Evolutionary conservation across 2,797 vertebrate genomes (phyloP).

Genomic region (Girardinus metallicus): DNA sequence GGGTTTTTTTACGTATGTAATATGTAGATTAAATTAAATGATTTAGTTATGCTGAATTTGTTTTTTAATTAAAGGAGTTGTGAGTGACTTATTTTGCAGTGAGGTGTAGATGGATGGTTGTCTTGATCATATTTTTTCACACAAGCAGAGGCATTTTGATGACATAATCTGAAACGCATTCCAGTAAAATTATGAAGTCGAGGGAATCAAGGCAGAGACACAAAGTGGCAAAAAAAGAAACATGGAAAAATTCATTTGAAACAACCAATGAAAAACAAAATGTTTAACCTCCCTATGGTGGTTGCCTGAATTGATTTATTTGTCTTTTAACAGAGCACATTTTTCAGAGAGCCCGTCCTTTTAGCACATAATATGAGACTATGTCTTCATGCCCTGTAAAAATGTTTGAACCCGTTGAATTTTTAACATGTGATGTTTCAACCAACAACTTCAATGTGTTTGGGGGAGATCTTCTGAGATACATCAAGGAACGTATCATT

Average conservation of each 20-base stretch:
- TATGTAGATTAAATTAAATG: background rate
- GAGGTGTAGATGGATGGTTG: background rate
- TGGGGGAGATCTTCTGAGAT: background rate
- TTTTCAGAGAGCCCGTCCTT: background rate
- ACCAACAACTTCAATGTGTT: background rate
- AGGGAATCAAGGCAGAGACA: background rate
- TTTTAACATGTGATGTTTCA: background rate
- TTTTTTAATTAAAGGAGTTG: background rate
- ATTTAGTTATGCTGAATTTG: background rate
- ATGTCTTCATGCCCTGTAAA: background rate
- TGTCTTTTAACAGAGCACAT: background rate
- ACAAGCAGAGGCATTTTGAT: background rate
- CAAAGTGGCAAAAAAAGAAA: too few relatives aligned
- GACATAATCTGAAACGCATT: background rate
- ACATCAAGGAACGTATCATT: background rate
- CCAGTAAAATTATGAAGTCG: background rate
- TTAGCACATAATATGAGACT: background rate
- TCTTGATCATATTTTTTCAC: background rate
- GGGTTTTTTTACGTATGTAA: background rate
- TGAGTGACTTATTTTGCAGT: background rate
- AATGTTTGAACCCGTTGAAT: background rate
- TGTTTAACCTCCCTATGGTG: too few relatives aligned
- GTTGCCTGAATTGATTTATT: too few relatives aligned
- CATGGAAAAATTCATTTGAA: too few relatives aligned
- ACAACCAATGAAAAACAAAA: too few relatives aligned